Evolutionary conservation across 1,140 invertebrate species (phyloP).

Genomic region (Cephus cinctus): DNA sequence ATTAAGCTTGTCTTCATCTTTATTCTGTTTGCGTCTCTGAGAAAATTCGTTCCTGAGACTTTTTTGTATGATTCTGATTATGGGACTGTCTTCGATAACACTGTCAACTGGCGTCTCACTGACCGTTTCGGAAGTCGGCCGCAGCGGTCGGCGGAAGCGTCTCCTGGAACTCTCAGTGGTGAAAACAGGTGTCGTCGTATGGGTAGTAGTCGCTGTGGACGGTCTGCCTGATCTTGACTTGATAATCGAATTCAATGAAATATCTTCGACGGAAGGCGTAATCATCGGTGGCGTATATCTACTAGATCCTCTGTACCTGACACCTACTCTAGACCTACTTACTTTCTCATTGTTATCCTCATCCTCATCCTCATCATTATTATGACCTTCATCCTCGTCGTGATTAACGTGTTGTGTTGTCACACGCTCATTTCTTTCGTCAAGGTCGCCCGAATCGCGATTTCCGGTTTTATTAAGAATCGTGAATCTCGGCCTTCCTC

Average conservation of each 20-base stretch:
- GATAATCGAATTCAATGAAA: conserved; percentile 3
- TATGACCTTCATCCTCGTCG: background rate
- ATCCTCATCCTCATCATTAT: conserved; percentile 8
- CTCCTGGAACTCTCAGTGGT: conserved; percentile 2
- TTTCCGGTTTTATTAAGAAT: too few species aligned
- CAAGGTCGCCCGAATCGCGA: conserved; percentile 24
- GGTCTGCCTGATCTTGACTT: too few species aligned
- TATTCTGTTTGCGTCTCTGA: conserved; percentile 1
- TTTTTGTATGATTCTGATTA: conserved; percentile 26
- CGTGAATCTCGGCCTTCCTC: conserved; percentile 34
- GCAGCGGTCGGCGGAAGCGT: conserved; percentile 29
- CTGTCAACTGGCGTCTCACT: conserved; percentile 16
- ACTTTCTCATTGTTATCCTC: conserved; percentile 1
- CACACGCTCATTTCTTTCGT: conserved; percentile 2
- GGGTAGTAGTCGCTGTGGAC: background rate
- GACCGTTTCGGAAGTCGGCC: conserved; percentile 17
- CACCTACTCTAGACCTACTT: conserved; percentile 26
- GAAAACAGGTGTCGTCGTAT: conserved; percentile 8
- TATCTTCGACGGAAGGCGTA: background rate
- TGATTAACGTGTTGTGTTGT: background rate
- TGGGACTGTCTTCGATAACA: conserved; percentile 27
- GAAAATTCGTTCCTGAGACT: conserved; percentile 12
- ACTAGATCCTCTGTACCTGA: conserved; percentile 35
- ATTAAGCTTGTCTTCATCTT: background rate
- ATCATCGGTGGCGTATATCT: conserved; percentile 32